Percentiles rank a stretch among this genome's conserved stretches.
These are phyloP conservation scores for Dermatophagoides farinae DNA, from an alignment of 1,140 invertebrate genomes.

Conservation along the genomic window DNA sequence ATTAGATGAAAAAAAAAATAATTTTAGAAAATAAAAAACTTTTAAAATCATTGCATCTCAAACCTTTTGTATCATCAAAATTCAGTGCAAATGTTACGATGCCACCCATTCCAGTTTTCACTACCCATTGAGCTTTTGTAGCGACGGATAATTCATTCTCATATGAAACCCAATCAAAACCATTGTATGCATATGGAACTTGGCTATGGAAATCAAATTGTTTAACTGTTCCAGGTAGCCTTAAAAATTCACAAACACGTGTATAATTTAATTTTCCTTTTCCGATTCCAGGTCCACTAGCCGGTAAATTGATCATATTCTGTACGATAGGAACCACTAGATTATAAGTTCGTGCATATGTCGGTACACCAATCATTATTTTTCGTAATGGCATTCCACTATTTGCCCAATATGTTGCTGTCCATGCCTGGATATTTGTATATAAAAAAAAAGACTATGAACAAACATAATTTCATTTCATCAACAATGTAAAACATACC, in stretches of 20 bases:
- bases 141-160: constrained; percentile 51
- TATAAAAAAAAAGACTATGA: not conserved
- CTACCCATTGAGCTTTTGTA: constrained; percentile 38
- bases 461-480: not conserved
- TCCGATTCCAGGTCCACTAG: constrained; percentile 43
- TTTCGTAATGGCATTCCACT: constrained; percentile 60
- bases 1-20: not conserved
- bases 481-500: constrained; percentile 22
- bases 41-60: too few species aligned
- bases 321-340: constrained; percentile 44
- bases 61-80: constrained; percentile 19
- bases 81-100: constrained; percentile 21
- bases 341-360: constrained; percentile 63
- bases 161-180: constrained; percentile 67
- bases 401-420: constrained; percentile 51
- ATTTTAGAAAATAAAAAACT: not conserved
- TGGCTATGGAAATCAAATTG: constrained; percentile 42
- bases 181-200: constrained; percentile 53
- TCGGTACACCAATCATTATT: constrained; percentile 66
- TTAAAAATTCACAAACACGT: constrained; percentile 18
- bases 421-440: constrained; percentile 35
- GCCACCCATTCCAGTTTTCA: constrained; percentile 18
- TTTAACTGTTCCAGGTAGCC: constrained; percentile 11
- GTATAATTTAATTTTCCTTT: constrained; percentile 17
- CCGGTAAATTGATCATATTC: constrained; percentile 41